These are phyloP conservation scores for Nephrotoma flavescens DNA, from an alignment of 2,888 invertebrate genomes.

Conservation along the genomic window DNA sequence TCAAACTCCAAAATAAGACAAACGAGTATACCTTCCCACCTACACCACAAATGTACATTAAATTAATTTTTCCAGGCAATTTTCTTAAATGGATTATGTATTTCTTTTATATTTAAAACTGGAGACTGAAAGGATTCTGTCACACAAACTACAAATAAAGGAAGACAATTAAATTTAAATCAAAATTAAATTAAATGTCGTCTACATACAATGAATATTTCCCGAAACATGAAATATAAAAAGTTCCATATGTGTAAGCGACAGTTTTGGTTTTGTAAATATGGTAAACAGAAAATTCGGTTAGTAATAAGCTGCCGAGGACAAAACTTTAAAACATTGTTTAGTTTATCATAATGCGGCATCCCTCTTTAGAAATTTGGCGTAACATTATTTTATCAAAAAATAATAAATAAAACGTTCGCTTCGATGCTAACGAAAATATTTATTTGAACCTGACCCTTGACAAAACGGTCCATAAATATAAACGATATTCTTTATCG, in stretches of 20 bases:
- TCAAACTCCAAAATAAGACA: neutral
- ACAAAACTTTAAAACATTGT: too few species aligned
- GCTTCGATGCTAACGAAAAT: too few species aligned
- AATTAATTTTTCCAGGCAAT: neutral
- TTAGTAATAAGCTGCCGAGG: too few species aligned
- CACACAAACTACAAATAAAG: neutral
- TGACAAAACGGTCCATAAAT: neutral
- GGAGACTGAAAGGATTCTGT: neutral
- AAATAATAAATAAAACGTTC: too few species aligned
- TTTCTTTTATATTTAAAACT: neutral
- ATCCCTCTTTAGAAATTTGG: too few species aligned
- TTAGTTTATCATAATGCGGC: too few species aligned
- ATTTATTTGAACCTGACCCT: neutral
- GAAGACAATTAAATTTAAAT: neutral
- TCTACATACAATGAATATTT: neutral
- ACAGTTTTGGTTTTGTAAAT: neutral
- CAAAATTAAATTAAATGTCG: neutral
- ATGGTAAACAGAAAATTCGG: too few species aligned
- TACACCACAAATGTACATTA: neutral
- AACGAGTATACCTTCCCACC: neutral
- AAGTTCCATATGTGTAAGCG: neutral
- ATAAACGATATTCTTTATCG: neutral
- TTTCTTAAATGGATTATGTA: neutral
- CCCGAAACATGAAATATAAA: too few species aligned
- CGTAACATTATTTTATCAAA: too few species aligned